Percentiles rank a stretch among this genome's conserved stretches.
These are phyloP conservation scores for Pachyseris speciosa DNA, from an alignment of 64 coral and sea anemone genomes.

Conservation along the genomic window DNA sequence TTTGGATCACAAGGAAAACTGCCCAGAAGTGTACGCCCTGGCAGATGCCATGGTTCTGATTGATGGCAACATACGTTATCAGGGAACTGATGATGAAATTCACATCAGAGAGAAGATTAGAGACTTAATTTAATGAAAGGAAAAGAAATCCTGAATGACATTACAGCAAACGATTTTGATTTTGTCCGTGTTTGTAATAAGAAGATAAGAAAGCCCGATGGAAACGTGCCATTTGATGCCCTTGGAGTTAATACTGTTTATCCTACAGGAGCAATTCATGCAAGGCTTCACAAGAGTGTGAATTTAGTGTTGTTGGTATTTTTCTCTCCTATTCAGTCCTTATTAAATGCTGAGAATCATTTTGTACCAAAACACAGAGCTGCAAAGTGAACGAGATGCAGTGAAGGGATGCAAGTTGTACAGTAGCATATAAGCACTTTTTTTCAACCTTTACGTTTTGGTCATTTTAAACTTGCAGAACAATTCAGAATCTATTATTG, in stretches of 20 bases:
- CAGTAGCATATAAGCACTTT: neutral
- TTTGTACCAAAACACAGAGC: slow-evolving; percentile 12
- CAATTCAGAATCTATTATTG: too few relatives aligned
- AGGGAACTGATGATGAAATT: slow-evolving; percentile 40
- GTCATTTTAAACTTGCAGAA: too few relatives aligned
- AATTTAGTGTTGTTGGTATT: slow-evolving; percentile 12
- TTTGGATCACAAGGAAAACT: slow-evolving; percentile 18
- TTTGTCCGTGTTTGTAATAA: slow-evolving; percentile 48
- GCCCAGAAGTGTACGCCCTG: slow-evolving; percentile 26
- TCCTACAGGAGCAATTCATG: slow-evolving; percentile 13
- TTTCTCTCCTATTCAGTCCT: neutral
- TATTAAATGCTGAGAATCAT: slow-evolving; percentile 1
- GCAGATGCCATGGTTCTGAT: slow-evolving; percentile 25
- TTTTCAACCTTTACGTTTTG: too few relatives aligned
- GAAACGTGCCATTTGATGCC: slow-evolving; percentile 31
- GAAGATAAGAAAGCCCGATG: slow-evolving; percentile 52
- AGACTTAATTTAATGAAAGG: slow-evolving; percentile 40
- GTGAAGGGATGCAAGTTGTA: neutral
- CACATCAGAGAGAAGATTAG: slow-evolving; percentile 1
- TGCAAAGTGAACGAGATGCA: slow-evolving; percentile 1
- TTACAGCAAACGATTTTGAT: slow-evolving; percentile 36
- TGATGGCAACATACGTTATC: slow-evolving; percentile 31
- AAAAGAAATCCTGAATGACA: slow-evolving; percentile 50
- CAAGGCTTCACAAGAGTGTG: slow-evolving; percentile 15
- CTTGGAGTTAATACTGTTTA: slow-evolving; percentile 48